Evolutionary conservation across 2,113 vertebrate species (phyloP).

Genomic region (Urocitellus parryii): DNA sequence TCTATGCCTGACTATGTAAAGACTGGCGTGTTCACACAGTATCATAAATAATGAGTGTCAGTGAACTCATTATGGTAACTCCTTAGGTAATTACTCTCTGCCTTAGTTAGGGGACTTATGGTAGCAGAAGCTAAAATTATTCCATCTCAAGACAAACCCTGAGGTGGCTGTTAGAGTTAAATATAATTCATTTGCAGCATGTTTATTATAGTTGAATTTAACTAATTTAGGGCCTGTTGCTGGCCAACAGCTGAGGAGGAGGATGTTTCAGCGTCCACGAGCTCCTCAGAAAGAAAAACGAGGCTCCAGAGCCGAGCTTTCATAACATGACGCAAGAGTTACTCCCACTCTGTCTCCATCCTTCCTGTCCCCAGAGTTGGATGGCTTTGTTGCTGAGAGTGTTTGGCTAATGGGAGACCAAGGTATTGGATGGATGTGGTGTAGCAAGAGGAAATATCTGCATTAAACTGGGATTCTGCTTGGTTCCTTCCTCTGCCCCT

Average conservation of each 20-base stretch:
- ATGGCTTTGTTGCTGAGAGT: background rate
- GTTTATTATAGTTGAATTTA: slow-evolving; percentile 76
- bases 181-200: slow-evolving; percentile 69
- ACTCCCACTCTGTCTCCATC: background rate
- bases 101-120: slow-evolving; percentile 59
- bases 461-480: background rate
- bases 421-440: background rate
- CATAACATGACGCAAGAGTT: slow-evolving; percentile 25
- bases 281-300: slow-evolving; percentile 26
- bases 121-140: slow-evolving; percentile 75
- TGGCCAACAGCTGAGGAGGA: slow-evolving; percentile 68
- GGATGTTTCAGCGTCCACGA: slow-evolving; percentile 38
- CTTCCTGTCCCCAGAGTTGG: slow-evolving; percentile 8
- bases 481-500: background rate
- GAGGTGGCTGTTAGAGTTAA: slow-evolving; percentile 75
- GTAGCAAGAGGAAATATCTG: background rate
- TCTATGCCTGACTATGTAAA: background rate
- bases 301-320: background rate
- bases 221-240: slow-evolving; percentile 69
- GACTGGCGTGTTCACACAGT: slow-evolving; percentile 10
- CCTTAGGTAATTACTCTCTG: slow-evolving; percentile 77
- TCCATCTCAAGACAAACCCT: slow-evolving; percentile 71
- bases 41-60: slow-evolving; percentile 66
- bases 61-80: slow-evolving; percentile 71
- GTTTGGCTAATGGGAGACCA: background rate